Evolutionary conservation across 2,113 vertebrate genomes (phyloP), one percentile per base, ranked within the genome.

Genomic region (Hippolais icterina): DNA sequence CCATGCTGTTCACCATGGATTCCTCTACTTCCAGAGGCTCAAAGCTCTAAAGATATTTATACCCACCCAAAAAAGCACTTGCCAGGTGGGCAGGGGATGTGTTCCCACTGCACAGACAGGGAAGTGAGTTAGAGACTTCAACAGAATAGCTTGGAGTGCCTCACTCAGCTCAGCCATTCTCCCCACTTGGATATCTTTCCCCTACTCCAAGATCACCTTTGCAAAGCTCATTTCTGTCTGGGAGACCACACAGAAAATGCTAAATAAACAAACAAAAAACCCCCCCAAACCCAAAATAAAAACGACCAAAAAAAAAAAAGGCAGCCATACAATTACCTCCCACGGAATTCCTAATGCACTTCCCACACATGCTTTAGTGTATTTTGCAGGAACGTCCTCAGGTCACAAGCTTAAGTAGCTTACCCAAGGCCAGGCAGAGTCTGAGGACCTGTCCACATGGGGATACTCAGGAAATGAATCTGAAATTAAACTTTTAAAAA

Each of bases 401-500:
- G 91, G 86, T 92, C 91, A 89, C 52, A 60, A 79, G 37, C 74
- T 87, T 97, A 97, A 97, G 94, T 91, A 90, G 78, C 91, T 97
- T 95, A 95, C 75, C 87, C 89, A 90, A 75, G 70, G 75, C 85
- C 80, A 90, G 63, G 59, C 90, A 93, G 78, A 83, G 75, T 74
- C 74, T 83, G 70, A 95, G 80, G 83, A 94, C 94, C 77, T 7
- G 10, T 83, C 53, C 93, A 87, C 91, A 61, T 57, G 70, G 49
- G 91, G 83, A 93, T 91, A 79, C 77, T 94, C 89, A 91, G 91
- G 94, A 96, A 95, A 96, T 92, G 39, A 94, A 89, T 94, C 81
- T 82, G 89, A 96, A 96, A 96, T 96, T 95, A 89, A 96, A 95
- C 93, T 95, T 95, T 79, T 82, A 87, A 96, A 95, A 83, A 93